A percentile compares a stretch with the other conserved stretches of the same genome.
phyloP scores from a whole-genome alignment of 2,797 vertebrate species.

The Tapirus indicus region DNA sequence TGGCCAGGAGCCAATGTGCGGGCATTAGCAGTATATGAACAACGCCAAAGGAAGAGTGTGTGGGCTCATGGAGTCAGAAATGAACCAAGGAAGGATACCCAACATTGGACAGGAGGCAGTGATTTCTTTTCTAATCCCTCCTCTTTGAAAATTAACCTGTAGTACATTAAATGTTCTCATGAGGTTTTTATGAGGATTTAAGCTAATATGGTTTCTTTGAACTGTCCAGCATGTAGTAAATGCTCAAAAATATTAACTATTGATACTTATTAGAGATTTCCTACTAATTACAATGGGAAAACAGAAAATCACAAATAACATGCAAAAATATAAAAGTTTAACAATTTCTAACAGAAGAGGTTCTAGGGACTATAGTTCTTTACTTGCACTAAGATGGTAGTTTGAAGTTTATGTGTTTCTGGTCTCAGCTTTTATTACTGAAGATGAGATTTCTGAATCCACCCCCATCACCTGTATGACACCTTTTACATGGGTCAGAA shows the following conservation, averaged over 20 bases:
- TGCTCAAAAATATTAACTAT: background rate
- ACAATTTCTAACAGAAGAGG: background rate
- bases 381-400: background rate
- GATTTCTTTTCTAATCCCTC: background rate
- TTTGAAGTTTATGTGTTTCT: background rate
- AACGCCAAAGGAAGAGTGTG: constrained; percentile 81
- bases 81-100: background rate
- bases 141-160: background rate
- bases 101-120: background rate
- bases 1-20: constrained; percentile 93
- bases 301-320: background rate
- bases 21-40: constrained; percentile 93
- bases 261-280: background rate
- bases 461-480: background rate
- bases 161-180: background rate
- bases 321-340: background rate
- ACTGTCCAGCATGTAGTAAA: background rate
- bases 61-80: background rate
- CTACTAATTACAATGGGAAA: background rate
- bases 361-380: background rate
- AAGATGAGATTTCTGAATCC: constrained; percentile 23
- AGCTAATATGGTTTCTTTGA: background rate
- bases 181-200: background rate
- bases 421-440: background rate
- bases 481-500: background rate